Conservation (phyloP, 2,113 vertebrate genomes). For the Oxyura jamaicensis region DNA sequence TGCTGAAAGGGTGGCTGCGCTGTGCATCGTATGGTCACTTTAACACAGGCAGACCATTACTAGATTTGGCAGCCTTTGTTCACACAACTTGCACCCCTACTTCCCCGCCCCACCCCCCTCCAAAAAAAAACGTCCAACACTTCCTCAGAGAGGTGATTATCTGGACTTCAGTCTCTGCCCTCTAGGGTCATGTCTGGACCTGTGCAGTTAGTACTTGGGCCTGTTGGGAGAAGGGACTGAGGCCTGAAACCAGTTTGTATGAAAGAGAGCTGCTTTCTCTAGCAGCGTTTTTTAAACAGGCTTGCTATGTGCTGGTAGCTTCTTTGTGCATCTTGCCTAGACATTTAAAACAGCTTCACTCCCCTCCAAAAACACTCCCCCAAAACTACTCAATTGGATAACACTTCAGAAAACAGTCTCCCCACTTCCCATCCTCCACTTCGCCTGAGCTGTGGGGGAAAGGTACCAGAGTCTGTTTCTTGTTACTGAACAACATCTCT, state of each 20-base stretch:
- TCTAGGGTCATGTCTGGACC: constrained; percentile 94
- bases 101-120: constrained; percentile 23
- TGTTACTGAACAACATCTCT: constrained; percentile 84
- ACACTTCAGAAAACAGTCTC: constrained; percentile 76
- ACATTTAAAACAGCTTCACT: constrained; percentile 77
- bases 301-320: constrained; percentile 84
- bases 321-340: constrained; percentile 87
- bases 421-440: constrained; percentile 61
- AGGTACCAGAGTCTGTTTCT: constrained; percentile 86
- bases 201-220: constrained; percentile 91
- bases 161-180: constrained; percentile 87
- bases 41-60: constrained; percentile 30
- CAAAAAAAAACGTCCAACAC: constrained; percentile 43
- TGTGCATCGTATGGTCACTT: constrained; percentile 34
- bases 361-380: constrained; percentile 44
- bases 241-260: constrained; percentile 76
- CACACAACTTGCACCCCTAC: constrained; percentile 46
- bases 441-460: constrained; percentile 73
- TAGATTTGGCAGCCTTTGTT: constrained; percentile 30
- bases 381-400: constrained; percentile 79
- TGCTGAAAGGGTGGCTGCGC: constrained; percentile 40
- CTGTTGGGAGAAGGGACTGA: constrained; percentile 84
- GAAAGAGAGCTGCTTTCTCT: constrained; percentile 78
- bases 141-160: constrained; percentile 70
- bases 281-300: constrained; percentile 81